Base-by-base conservation (phyloP, 2,797 vertebrate genomes). In the Novumbra hubbsi region DNA sequence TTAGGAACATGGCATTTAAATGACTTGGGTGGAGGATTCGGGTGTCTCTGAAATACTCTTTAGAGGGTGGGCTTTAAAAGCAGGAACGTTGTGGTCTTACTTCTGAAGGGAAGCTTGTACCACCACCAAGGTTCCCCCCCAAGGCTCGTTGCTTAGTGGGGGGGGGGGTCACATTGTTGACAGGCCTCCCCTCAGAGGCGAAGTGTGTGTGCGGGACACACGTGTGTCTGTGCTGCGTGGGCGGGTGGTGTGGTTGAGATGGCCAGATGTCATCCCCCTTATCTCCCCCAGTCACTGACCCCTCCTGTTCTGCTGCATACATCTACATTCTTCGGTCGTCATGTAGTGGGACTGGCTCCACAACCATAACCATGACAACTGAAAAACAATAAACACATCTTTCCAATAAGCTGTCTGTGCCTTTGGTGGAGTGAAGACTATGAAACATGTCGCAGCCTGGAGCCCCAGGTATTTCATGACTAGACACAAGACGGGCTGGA, bases 401-500 rank as follows among this genome's bases (percentile, higher is more conserved):
- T 60, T 24, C 12, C 7, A 15, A 64, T 32, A 41, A 67, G 41
- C 32, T 67, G 34, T 7, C 9, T n/a, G 12, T 19, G 65, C 32
- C 65, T 41, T 66, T 9, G 64, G 6, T 34, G n/a, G 34, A 67
- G 41, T 32, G 30, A 2, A 28, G 30, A 9, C 19, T 14, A n/a
- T 38, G 3, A 21, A 41, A 38, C 65, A 38, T n/a, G 65, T n/a
- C 1, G 63, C 27, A 65, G 15, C 7, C 4, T 41, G 24, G 21
- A 60, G 65, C 32, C n/a, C 24, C 30, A 38, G 32, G 19, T 41
- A 67, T 67, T 67, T 67, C 34, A 19, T 67, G 7, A 67, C 55
- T 45, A 28, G 55, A 12, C 55, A 21, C 55, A 60, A 60, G 55
- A 21, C 21, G 6, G 21, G 21, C 21, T 72, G 62, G n/a, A 21